A percentile compares a stretch with the other conserved stretches of the same genome.
Conservation (phyloP, 2,888 invertebrate genomes). For the Hypomecis punctinalis region DNA sequence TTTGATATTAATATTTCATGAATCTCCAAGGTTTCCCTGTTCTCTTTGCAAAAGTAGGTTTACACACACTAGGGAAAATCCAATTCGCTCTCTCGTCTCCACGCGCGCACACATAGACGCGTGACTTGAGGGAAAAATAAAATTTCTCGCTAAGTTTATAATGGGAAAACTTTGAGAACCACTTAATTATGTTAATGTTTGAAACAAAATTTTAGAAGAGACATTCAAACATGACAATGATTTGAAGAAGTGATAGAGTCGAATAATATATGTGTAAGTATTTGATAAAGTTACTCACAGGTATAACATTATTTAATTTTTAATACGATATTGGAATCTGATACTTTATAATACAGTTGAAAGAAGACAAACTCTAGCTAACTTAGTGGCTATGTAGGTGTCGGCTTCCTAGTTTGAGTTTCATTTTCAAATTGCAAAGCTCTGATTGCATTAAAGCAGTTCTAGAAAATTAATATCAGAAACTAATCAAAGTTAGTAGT, state of each 20-base stretch:
- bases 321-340: no score
- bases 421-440: constrained; percentile 39
- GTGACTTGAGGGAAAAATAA: constrained; percentile 85
- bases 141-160: constrained; percentile 86
- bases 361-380: background rate
- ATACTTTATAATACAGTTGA: background rate
- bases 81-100: constrained; percentile 80
- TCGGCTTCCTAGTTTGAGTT: constrained; percentile 15
- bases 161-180: constrained; percentile 86
- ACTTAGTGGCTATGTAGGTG: background rate
- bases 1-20: constrained; percentile 79
- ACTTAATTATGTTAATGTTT: constrained; percentile 86
- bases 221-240: constrained; percentile 81
- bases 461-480: constrained; percentile 68
- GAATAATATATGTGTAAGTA: background rate
- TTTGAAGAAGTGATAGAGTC: constrained; percentile 59
- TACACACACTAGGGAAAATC: constrained; percentile 82
- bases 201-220: constrained; percentile 85
- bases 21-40: constrained; percentile 81
- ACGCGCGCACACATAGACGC: constrained; percentile 78
- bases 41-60: constrained; percentile 82
- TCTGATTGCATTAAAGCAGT: constrained; percentile 65
- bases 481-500: constrained; percentile 74
- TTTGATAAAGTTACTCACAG: background rate
- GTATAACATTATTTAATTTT: no score